Conservation (phyloP, 2,888 invertebrate genomes). For the Aleiodes leptofemur region DNA sequence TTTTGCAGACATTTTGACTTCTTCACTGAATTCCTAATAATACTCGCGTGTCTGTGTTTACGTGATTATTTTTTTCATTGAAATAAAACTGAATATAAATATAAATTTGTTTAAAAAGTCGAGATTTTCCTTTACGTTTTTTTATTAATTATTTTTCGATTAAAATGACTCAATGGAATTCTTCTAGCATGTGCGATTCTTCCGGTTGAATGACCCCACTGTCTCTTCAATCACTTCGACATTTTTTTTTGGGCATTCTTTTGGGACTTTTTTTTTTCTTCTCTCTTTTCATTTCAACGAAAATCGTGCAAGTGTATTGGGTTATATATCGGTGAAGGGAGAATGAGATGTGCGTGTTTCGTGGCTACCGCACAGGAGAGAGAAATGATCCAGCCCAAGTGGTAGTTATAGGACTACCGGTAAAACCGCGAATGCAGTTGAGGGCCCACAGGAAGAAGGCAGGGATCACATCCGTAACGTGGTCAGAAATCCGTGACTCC, state of each 20-base stretch:
- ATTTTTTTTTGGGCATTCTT: constrained; percentile 44
- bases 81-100: constrained; percentile 2
- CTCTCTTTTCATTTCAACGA: constrained; percentile 26
- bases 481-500: constrained; percentile 74
- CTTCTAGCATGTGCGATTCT: constrained; percentile 26
- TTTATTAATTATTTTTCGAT: background rate
- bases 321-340: constrained; percentile 31
- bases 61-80: constrained; percentile 22
- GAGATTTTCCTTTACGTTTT: background rate
- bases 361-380: constrained; percentile 35
- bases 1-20: constrained; percentile 40
- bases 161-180: no score
- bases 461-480: constrained; percentile 76
- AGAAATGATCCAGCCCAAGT: constrained; percentile 38
- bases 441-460: constrained; percentile 73
- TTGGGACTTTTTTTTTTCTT: constrained; percentile 46
- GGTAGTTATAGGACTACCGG: constrained; percentile 24
- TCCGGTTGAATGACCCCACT: constrained; percentile 56
- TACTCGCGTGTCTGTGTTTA: constrained; percentile 30
- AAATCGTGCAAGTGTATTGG: constrained; percentile 34
- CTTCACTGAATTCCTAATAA: constrained; percentile 41
- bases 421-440: constrained; percentile 18
- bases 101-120: background rate
- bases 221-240: constrained; percentile 50
- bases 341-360: constrained; percentile 36